Conservation (phyloP, 2,113 vertebrate species). For the Phalacrocorax aristotelis region DNA sequence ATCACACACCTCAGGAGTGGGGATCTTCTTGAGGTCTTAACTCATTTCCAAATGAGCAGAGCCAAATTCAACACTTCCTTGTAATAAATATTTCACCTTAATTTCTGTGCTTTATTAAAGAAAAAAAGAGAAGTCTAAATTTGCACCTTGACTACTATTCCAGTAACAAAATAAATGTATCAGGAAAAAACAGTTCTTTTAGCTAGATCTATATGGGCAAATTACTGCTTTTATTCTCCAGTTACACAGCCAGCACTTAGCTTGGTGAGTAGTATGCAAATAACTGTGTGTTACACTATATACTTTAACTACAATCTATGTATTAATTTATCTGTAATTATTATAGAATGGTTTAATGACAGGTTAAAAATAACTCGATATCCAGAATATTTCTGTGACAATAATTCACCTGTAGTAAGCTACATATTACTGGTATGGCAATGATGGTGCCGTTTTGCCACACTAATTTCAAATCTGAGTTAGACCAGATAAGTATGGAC, state of each 20-base stretch:
- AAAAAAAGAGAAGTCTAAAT: neutral
- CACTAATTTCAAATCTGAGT: neutral
- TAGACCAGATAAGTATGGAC: neutral
- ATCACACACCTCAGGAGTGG: accelerated
- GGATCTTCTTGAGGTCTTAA: neutral
- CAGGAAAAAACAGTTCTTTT: neutral
- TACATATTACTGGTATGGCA: accelerated
- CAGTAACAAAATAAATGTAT: neutral
- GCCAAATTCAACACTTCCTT: neutral
- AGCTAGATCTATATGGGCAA: neutral
- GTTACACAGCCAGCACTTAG: neutral
- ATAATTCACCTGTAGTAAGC: neutral
- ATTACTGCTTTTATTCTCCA: neutral
- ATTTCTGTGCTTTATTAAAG: neutral
- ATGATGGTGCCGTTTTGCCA: neutral
- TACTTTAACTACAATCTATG: neutral
- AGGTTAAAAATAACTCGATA: neutral
- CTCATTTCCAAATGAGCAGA: neutral
- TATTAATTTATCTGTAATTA: neutral
- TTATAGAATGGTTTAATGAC: neutral
- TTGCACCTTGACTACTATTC: neutral
- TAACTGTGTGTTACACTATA: neutral
- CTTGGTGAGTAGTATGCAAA: neutral
- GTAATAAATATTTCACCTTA: neutral
- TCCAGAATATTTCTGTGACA: neutral